Percentiles rank a stretch among this genome's conserved stretches.
These are phyloP conservation scores for Gobio occitaniae DNA, from an alignment of 2,797 vertebrate species.

Conservation along the genomic window DNA sequence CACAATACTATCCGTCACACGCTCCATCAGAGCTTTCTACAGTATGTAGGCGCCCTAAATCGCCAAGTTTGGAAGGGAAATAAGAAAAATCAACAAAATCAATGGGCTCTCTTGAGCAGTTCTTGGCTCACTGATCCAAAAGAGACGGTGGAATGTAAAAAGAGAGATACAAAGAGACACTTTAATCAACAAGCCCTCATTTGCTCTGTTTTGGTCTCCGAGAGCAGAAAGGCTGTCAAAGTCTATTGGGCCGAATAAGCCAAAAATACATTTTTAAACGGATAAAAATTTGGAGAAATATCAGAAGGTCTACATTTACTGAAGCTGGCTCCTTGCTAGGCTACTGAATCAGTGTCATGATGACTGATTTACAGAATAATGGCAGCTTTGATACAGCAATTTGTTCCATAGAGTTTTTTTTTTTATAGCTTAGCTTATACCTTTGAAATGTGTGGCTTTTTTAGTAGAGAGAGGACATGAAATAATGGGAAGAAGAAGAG, in stretches of 20 bases:
- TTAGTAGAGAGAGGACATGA: not conserved
- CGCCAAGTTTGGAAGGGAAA: not conserved
- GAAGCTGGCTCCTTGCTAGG: not conserved
- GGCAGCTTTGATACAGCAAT: not conserved
- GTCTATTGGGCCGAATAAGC: slow-evolving; percentile 29
- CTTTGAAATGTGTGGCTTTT: not conserved
- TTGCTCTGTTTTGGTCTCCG: slow-evolving; percentile 57
- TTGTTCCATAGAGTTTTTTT: not conserved
- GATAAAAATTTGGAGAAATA: slow-evolving; percentile 22
- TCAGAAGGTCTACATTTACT: slow-evolving; percentile 25
- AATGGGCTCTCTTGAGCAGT: slow-evolving; percentile 22
- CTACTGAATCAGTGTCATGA: not conserved
- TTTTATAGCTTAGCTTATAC: not conserved
- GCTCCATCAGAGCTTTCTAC: slow-evolving; percentile 22
- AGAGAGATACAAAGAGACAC: slow-evolving; percentile 65
- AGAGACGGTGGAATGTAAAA: slow-evolving; percentile 31
- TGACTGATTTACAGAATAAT: slow-evolving; percentile 1
- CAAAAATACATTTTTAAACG: slow-evolving; percentile 32
- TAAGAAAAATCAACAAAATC: slow-evolving; percentile 39
- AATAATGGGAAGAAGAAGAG: not conserved
- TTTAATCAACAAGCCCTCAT: slow-evolving; percentile 66
- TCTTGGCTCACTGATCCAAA: slow-evolving; percentile 41
- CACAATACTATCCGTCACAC: not conserved
- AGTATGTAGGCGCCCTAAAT: not conserved
- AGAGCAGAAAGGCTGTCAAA: slow-evolving; percentile 33